Base-by-base conservation (phyloP, 2,888 invertebrate genomes). In the Andrena bicolor region DNA sequence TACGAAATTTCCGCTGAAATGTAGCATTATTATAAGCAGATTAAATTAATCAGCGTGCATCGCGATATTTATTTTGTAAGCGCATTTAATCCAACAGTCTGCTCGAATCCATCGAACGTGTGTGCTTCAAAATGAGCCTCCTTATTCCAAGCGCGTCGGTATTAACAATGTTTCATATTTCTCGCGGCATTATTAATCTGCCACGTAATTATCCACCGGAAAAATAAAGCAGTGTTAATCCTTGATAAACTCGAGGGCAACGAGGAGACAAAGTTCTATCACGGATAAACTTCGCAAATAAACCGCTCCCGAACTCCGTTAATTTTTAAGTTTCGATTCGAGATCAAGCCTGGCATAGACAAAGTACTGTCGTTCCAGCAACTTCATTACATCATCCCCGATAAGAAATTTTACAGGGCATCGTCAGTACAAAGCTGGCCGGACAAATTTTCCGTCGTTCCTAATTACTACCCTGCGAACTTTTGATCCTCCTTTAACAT, bases 351-450 rank as follows among this genome's bases (percentile, higher is more conserved):
- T 32, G 48, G 20, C 8, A 53, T 20, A 23, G 3, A n/a, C 26
- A 63, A 48, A 68, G 56, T 32, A 30, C 35, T 49, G 4, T 32
- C 49, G 48, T 35, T n/a, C 51, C 20, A 20, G 16, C 41, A 86
- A 30, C 51, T 66, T 41, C 49, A 41, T 79, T 76, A 79, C 6
- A 56, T 20, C 48, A 60, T 78, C 23, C 6, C 28, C 48, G 60
- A 70, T 86, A 83, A 73, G 35, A 23, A 66, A 86, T 76, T 86
- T 83, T 72, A 76, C 20, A 49, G 26, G 3, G 48, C 23, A 5
- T 65, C 61, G 51, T 65, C 71, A 48, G 20, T 10, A n/a, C 35
- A 48, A 30, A 28, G 35, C 65, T 61, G 53, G n/a, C n/a, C 10
- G 53, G 8, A 23, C 53, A 41, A 77, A 74, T 74, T 74, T 49